Conservation (phyloP, 2,888 invertebrate species). For the Disparrhopalites patrizii region DNA sequence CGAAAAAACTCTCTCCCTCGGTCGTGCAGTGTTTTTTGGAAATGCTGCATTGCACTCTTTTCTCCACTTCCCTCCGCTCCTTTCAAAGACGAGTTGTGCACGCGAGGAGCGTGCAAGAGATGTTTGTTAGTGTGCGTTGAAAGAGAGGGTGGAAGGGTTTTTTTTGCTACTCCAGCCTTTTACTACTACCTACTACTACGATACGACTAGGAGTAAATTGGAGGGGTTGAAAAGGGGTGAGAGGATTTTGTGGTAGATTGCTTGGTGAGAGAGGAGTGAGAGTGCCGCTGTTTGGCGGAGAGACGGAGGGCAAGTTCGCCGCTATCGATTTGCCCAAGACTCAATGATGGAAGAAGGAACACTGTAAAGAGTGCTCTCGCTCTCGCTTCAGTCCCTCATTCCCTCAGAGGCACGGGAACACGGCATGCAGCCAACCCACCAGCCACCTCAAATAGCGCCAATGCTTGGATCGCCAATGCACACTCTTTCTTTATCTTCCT, state of each 20-base stretch:
- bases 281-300: not conserved
- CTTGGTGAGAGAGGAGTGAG: not conserved
- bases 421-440: too few species aligned
- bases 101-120: too few species aligned
- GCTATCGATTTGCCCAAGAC: conserved; percentile 43
- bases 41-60: not conserved
- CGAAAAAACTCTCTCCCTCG: not conserved
- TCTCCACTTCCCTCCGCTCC: not conserved
- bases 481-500: not conserved
- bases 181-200: too few species aligned
- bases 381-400: not conserved
- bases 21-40: not conserved
- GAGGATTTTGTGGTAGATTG: not conserved
- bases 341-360: too few species aligned
- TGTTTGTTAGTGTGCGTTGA: too few species aligned
- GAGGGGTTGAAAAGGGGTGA: not conserved
- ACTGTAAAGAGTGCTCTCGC: too few species aligned
- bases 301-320: conserved; percentile 46
- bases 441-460: not conserved
- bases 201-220: too few species aligned
- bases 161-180: not conserved
- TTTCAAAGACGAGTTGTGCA: not conserved
- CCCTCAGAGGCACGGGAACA: too few species aligned
- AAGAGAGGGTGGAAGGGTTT: too few species aligned
- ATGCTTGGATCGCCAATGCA: not conserved